phyloP scores from a whole-genome alignment of 2,888 invertebrate genomes.

The Synergus gifuensis region DNA sequence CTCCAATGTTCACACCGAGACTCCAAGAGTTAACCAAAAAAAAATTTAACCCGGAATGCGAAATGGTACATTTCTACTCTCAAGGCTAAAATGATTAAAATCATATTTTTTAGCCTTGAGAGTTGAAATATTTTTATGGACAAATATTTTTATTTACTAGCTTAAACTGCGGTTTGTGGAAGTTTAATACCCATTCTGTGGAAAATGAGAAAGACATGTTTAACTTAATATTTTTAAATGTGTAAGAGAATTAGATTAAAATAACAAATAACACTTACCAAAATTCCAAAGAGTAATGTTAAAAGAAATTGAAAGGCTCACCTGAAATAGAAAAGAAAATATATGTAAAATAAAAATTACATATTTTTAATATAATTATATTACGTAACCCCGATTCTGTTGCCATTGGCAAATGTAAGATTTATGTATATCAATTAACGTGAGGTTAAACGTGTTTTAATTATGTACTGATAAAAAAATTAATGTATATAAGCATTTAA shows the following conservation, averaged over 20 bases:
- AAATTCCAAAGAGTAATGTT: too few relatives aligned
- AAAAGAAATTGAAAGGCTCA: too few relatives aligned
- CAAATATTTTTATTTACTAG: slow-evolving; percentile 16
- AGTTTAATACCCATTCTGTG: slow-evolving; percentile 1
- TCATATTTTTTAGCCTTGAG: slow-evolving; percentile 18
- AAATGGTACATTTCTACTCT: slow-evolving; percentile 12
- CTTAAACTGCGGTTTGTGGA: background rate
- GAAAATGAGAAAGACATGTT: background rate
- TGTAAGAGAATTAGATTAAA: too few relatives aligned
- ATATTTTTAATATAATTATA: too few relatives aligned
- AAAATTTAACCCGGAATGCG: slow-evolving; percentile 11
- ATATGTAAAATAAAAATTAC: too few relatives aligned
- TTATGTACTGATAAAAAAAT: background rate
- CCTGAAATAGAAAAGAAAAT: too few relatives aligned
- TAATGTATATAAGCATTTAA: background rate
- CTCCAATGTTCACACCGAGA: slow-evolving; percentile 12
- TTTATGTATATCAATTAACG: slow-evolving; percentile 4
- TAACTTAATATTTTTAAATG: too few relatives aligned
- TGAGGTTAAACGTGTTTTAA: slow-evolving; percentile 25
- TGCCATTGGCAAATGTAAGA: background rate
- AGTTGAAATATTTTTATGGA: slow-evolving; percentile 11
- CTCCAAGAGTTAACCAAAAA: background rate
- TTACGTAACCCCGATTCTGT: too few relatives aligned
- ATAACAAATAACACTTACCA: too few relatives aligned
- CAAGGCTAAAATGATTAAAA: slow-evolving; percentile 30